Evolutionary conservation across 2,113 vertebrate species (phyloP).

Genomic region (Megaleporinus macrocephalus): DNA sequence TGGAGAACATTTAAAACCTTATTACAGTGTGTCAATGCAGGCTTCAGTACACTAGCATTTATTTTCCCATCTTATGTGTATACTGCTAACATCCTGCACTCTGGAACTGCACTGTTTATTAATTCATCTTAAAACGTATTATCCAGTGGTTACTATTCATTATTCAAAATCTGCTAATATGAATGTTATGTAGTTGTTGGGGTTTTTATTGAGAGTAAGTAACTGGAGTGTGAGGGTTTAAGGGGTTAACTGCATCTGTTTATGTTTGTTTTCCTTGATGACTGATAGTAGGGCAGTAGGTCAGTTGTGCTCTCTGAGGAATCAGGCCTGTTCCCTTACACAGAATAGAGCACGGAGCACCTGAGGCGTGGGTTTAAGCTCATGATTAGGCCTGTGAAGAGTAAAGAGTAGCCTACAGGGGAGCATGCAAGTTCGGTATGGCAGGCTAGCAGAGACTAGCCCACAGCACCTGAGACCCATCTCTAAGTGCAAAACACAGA

Average conservation of each 20-base stretch:
- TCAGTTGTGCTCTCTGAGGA: conserved; percentile 10
- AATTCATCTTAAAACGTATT: too few relatives aligned
- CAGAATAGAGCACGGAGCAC: not conserved
- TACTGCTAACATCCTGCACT: too few relatives aligned
- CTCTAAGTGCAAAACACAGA: not conserved
- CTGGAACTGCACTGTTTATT: too few relatives aligned
- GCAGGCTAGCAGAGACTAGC: not conserved
- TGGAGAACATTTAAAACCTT: too few relatives aligned
- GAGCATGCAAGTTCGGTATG: not conserved
- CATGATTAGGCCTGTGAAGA: not conserved
- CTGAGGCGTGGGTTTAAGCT: conserved; percentile 20
- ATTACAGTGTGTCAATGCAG: too few relatives aligned
- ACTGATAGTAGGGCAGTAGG: conserved; percentile 28
- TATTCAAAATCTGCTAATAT: too few relatives aligned
- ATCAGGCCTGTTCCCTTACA: not conserved
- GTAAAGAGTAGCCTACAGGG: conserved; percentile 1
- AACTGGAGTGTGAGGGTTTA: too few relatives aligned
- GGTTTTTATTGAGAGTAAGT: too few relatives aligned
- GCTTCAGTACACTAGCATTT: too few relatives aligned
- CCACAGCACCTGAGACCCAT: conserved; percentile 24
- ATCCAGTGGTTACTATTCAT: too few relatives aligned
- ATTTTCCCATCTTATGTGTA: too few relatives aligned
- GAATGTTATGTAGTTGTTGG: too few relatives aligned
- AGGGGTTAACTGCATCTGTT: not conserved
- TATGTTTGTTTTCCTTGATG: not conserved